Evolutionary conservation across 2,888 invertebrate genomes (phyloP).

Genomic region (Platycheirus albimanus): DNA sequence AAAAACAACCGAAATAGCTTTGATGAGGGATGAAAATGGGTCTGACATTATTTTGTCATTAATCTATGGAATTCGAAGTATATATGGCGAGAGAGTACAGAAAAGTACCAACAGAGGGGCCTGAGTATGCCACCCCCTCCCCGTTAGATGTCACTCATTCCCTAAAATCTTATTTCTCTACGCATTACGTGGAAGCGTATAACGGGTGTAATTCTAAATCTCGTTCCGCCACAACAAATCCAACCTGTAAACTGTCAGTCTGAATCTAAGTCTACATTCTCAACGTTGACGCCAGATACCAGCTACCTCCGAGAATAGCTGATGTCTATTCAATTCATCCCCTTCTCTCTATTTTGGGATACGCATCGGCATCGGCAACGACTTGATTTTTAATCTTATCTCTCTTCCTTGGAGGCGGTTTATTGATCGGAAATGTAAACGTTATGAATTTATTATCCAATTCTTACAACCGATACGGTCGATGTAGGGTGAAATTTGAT

Average conservation of each 20-base stretch:
- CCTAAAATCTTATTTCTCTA: slow-evolving; percentile 23
- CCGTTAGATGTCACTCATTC: slow-evolving; percentile 68
- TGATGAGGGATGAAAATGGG: slow-evolving; percentile 75
- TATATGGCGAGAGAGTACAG: slow-evolving; percentile 15
- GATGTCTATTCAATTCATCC: background rate
- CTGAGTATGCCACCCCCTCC: slow-evolving; percentile 39
- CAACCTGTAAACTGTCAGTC: slow-evolving; percentile 59
- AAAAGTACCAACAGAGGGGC: slow-evolving; percentile 26
- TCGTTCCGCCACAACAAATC: slow-evolving; percentile 43
- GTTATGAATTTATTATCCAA: slow-evolving; percentile 62
- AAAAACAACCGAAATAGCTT: slow-evolving; percentile 55
- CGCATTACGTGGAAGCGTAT: slow-evolving; percentile 12
- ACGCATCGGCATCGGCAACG: slow-evolving; percentile 47
- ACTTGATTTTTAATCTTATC: slow-evolving; percentile 64
- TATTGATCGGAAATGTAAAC: slow-evolving; percentile 60
- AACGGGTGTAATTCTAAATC: slow-evolving; percentile 58
- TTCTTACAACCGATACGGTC: background rate
- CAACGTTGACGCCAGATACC: background rate
- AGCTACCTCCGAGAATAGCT: background rate
- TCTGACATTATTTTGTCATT: slow-evolving; percentile 82
- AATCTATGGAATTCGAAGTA: slow-evolving; percentile 77
- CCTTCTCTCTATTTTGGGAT: slow-evolving; percentile 23
- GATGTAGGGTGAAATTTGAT: slow-evolving; percentile 20
- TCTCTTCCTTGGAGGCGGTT: slow-evolving; percentile 31
- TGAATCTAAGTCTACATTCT: slow-evolving; percentile 16